Base-by-base conservation (phyloP, 1,140 invertebrate genomes). In the Papilio helenus region DNA sequence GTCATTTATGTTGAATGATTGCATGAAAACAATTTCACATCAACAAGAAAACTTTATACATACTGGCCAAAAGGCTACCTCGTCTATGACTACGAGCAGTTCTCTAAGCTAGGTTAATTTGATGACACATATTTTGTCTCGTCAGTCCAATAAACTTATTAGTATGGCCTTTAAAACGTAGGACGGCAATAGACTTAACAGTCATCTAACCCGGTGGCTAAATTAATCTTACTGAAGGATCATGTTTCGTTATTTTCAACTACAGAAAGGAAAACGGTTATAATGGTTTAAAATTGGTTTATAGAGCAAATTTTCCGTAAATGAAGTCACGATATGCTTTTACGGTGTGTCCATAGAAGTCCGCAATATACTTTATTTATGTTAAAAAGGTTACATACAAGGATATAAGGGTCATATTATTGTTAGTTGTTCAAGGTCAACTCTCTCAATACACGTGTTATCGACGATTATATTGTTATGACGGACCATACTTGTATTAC, bases 351-450 rank as follows among this genome's bases (percentile, higher is more conserved):
- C 26, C 61, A 68, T 68, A 68, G 61, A 34, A 68, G 61, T 29
- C 9, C 1, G 58, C n/a, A 26, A 61, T 26, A 3, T 9, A 12
- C 7, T 20, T 23, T 12, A 26, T 10, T 61, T 26, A 61, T 61
- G 3, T 12, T 61, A 61, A 20, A 20, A 10, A 26, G 23, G 23
- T 61, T 68, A 29, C 12, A 68, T 14, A 68, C 61, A 29, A 68
- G 61, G 61, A 68, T 0, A 68, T 68, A 68, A 29, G 26, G 12
- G 58, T 26, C 58, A 68, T 29, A 26, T 61, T 18, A 68, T 34
- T 68, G 23, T 5, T 26, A 68, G 61, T 68, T 68, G 23, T 68
- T 68, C 61, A 68, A 68, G 61, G 61, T 29, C 61, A 26, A 26
- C 61, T 29, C 26, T 14, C 4, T 68, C 26, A 61, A 61, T 23